Conservation (phyloP, 2,113 vertebrate genomes). For the Myocastor coypus region DNA sequence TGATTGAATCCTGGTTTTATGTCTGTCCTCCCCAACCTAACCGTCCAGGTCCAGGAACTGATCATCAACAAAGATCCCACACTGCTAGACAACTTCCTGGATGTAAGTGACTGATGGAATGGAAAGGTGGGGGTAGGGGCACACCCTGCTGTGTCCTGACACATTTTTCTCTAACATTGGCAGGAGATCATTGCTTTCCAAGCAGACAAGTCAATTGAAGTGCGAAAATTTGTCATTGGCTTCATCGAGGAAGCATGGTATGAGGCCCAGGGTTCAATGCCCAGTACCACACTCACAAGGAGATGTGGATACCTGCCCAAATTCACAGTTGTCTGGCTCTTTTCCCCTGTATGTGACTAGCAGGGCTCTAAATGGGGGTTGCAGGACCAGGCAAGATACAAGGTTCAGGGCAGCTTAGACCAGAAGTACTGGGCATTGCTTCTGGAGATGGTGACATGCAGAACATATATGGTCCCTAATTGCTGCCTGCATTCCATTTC, state of each 20-base stretch:
- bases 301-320: background rate
- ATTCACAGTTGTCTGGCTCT: background rate
- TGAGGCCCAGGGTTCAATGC: background rate
- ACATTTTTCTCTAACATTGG: background rate
- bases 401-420: background rate
- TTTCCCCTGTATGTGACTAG: background rate
- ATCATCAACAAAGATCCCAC: conserved; percentile 97
- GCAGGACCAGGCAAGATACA: background rate
- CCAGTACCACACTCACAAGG: background rate
- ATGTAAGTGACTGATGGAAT: conserved; percentile 87
- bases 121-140: background rate
- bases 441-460: background rate
- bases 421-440: background rate
- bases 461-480: background rate
- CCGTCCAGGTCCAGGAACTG: conserved; percentile 93
- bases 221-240: conserved; percentile 95
- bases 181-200: conserved; percentile 97
- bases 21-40: background rate
- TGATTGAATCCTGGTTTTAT: background rate
- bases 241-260: conserved; percentile 98
- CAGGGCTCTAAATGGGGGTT: no score
- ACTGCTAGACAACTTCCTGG: conserved; percentile 95
- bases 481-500: background rate
- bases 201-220: conserved; percentile 95
- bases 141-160: background rate